phyloP scores from a whole-genome alignment of 1,140 invertebrate genomes.

The Sipha flava region DNA sequence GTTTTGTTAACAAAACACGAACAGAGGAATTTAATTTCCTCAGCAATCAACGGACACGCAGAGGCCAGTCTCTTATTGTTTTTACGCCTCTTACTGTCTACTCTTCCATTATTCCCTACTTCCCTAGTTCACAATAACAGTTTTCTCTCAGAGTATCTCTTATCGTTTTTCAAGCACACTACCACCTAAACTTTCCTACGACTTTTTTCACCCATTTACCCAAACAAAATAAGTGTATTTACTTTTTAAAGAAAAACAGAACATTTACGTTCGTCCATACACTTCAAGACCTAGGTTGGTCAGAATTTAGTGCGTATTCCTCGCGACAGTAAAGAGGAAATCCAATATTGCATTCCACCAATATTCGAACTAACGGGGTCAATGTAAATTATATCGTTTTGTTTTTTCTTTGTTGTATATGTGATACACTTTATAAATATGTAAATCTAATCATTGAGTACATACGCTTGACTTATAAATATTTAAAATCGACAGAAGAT shows the following conservation, averaged over 20 bases:
- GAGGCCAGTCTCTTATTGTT: conserved; percentile 4
- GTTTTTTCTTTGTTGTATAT: too few relatives aligned
- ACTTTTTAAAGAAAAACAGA: conserved; percentile 9
- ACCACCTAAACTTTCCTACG: background rate
- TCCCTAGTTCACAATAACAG: background rate
- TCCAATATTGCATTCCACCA: too few relatives aligned
- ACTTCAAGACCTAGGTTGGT: too few relatives aligned
- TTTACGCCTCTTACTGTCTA: background rate
- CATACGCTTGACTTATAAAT: too few relatives aligned
- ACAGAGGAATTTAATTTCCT: conserved; percentile 23
- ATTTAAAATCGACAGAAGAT: too few relatives aligned
- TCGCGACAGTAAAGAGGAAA: background rate
- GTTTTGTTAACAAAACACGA: background rate
- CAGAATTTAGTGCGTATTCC: background rate
- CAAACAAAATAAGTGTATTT: background rate
- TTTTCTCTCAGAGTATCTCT: background rate
- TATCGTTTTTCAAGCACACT: conserved; percentile 2
- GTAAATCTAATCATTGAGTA: too few relatives aligned
- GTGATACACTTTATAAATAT: too few relatives aligned
- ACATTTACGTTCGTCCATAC: background rate
- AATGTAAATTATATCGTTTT: too few relatives aligned
- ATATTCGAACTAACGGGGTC: too few relatives aligned
- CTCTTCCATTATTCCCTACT: background rate
- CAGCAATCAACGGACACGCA: background rate
- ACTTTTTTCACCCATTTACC: background rate